Conservation (phyloP, 2,113 vertebrate genomes). For the Chaenogobius annularis region DNA sequence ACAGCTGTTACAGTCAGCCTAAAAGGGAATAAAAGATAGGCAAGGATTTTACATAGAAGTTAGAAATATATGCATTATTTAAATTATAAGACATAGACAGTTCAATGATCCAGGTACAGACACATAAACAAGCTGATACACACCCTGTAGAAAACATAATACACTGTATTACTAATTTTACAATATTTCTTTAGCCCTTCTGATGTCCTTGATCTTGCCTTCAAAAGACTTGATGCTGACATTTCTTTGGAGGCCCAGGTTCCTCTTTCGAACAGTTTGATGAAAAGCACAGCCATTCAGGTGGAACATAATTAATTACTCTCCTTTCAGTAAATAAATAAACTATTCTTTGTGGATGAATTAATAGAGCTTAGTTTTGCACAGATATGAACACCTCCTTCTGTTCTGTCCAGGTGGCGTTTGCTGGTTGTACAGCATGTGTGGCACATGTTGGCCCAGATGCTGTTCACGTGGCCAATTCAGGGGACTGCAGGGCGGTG, state of each 20-base stretch:
- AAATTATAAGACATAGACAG: no score
- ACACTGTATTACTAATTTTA: background rate
- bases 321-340: background rate
- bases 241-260: constrained; percentile 93
- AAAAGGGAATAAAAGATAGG: no score
- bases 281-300: constrained; percentile 86
- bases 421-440: constrained; percentile 91
- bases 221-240: constrained; percentile 89
- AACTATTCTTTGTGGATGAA: background rate
- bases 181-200: constrained; percentile 52
- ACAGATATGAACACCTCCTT: background rate
- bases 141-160: no score
- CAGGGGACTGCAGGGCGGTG: constrained; percentile 88
- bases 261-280: constrained; percentile 81
- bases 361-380: background rate
- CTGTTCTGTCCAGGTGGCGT: constrained; percentile 79
- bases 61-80: no score
- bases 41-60: no score
- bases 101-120: no score
- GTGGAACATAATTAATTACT: constrained; percentile 50
- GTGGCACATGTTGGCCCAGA: constrained; percentile 84
- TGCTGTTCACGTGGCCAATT: constrained; percentile 87
- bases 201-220: constrained; percentile 86
- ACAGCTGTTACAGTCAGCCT: no score
- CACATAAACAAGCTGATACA: no score